These are phyloP conservation scores for Smutsia gigantea DNA, from an alignment of 2,797 vertebrate genomes.

Conservation along the genomic window DNA sequence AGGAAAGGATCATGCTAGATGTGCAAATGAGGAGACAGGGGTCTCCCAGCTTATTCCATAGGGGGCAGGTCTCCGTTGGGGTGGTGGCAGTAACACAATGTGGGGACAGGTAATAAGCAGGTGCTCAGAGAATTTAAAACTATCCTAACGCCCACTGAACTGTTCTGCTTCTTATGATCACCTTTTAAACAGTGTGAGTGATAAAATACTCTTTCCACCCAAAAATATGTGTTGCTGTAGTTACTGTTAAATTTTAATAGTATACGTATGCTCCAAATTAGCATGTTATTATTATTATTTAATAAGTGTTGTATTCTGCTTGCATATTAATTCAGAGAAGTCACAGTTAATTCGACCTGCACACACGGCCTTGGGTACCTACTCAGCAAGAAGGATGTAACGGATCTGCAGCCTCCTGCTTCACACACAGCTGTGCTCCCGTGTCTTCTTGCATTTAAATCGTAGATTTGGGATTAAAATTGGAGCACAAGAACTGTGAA, in stretches of 20 bases:
- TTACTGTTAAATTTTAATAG: neutral
- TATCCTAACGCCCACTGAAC: neutral
- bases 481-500: neutral
- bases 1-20: neutral
- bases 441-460: neutral
- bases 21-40: neutral
- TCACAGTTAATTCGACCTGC: neutral
- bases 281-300: neutral
- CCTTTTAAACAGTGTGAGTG: neutral
- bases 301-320: neutral
- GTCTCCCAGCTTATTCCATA: neutral
- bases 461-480: neutral
- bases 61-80: no score
- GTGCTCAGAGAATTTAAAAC: neutral
- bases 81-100: fast-evolving
- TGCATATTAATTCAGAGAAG: neutral
- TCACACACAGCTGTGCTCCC: neutral
- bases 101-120: neutral
- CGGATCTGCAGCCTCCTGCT: neutral
- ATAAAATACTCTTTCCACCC: neutral
- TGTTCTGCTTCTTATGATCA: neutral
- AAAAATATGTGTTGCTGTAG: neutral
- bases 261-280: neutral
- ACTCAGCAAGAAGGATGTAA: neutral
- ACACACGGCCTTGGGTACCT: neutral